These are phyloP conservation scores for Apocrypta bakeri DNA, from an alignment of 1,140 invertebrate genomes.

Conservation along the genomic window DNA sequence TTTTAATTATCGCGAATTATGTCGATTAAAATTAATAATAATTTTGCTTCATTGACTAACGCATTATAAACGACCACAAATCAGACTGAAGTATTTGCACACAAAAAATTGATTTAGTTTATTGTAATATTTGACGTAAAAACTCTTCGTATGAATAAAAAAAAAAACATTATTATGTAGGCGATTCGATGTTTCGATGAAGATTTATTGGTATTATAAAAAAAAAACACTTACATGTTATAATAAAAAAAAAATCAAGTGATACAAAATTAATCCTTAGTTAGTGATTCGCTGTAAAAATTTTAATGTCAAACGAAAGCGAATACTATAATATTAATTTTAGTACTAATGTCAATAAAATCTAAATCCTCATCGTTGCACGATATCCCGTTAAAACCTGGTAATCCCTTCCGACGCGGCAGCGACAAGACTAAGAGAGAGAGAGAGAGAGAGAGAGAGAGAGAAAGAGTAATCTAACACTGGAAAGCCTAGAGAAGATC, in stretches of 20 bases:
- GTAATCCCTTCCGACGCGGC: not conserved
- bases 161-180: no score
- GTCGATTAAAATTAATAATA: not conserved
- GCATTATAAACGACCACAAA: not conserved
- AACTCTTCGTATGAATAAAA: not conserved
- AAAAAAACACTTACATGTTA: no score
- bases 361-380: not conserved
- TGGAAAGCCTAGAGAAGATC: conserved; percentile 39
- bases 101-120: not conserved
- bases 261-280: not conserved
- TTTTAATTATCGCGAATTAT: not conserved
- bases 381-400: conserved; percentile 3
- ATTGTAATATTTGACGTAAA: not conserved
- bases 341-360: not conserved
- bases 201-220: no score
- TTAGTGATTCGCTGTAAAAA: not conserved
- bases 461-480: conserved; percentile 16
- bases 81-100: not conserved
- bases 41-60: not conserved
- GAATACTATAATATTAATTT: not conserved
- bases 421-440: not conserved
- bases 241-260: not conserved
- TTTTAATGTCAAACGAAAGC: not conserved
- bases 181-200: no score
- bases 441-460: not conserved